These are phyloP conservation scores for Drosophila aldrichi DNA, from an alignment of 2,888 invertebrate species.

Conservation along the genomic window DNA sequence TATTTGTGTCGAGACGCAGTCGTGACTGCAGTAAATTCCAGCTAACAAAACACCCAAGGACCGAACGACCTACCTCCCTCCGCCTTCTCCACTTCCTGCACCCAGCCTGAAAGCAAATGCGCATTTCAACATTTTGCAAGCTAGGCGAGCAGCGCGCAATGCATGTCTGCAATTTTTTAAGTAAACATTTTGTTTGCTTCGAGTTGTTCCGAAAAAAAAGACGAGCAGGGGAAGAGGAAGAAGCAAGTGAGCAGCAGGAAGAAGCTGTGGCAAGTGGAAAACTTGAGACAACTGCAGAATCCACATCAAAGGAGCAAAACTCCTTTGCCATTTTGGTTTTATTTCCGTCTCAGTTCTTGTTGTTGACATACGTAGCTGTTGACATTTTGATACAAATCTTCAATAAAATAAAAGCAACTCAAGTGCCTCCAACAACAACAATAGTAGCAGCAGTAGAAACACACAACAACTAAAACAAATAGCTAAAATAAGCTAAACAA, in stretches of 20 bases:
- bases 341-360: conserved; percentile 24
- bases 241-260: conserved; percentile 1
- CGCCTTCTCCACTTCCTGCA: too few species aligned
- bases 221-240: background rate
- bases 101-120: conserved; percentile 12
- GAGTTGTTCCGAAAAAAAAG: conserved; percentile 9
- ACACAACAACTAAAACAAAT: conserved; percentile 25
- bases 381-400: conserved; percentile 80
- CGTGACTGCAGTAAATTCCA: conserved; percentile 78
- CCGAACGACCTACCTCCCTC: background rate
- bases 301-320: conserved; percentile 65
- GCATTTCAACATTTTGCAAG: conserved; percentile 52
- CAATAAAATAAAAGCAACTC: conserved; percentile 76
- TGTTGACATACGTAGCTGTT: conserved; percentile 70
- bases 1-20: conserved; percentile 65
- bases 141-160: conserved; percentile 38
- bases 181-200: conserved; percentile 74
- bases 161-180: conserved; percentile 77
- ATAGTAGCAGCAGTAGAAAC: conserved; percentile 1
- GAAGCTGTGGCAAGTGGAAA: conserved; percentile 24
- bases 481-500: conserved; percentile 30
- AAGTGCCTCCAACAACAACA: conserved; percentile 50
- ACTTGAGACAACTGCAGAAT: conserved; percentile 67
- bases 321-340: conserved; percentile 31
- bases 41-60: conserved; percentile 49